phyloP scores from a whole-genome alignment of 1,140 invertebrate genomes.

The Eciton burchellii region DNA sequence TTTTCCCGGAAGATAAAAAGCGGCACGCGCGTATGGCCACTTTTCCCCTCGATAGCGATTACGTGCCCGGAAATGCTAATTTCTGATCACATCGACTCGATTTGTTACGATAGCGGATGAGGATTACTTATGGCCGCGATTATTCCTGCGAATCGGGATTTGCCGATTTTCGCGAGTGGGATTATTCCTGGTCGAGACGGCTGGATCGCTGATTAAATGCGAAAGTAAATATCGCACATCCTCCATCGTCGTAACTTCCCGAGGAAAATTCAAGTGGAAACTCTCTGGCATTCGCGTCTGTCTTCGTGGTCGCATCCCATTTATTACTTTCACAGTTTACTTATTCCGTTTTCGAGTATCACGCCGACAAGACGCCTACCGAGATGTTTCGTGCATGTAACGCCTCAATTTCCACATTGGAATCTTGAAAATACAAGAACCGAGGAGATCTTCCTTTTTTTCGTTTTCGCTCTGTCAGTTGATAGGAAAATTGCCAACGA shows the following conservation, averaged over 20 bases:
- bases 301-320: background rate
- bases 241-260: background rate
- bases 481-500: no score
- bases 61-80: conserved; percentile 23
- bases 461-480: background rate
- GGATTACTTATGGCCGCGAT: background rate
- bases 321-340: background rate
- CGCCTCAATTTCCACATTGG: background rate
- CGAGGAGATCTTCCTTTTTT: background rate
- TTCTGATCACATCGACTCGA: background rate
- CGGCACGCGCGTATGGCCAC: conserved; percentile 12
- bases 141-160: background rate
- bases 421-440: background rate
- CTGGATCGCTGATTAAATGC: no score
- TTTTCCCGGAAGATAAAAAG: conserved; percentile 44
- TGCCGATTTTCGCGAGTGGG: background rate
- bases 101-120: conserved; percentile 25
- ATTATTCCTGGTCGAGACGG: background rate
- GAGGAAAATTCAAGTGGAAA: background rate
- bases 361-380: background rate
- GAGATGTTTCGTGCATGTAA: background rate
- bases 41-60: conserved; percentile 36
- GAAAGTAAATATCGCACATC: no score
- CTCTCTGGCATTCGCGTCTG: background rate
- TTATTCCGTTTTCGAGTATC: background rate